Evolutionary conservation across 2,888 invertebrate species (phyloP).

Genomic region (Masnerella sp.): DNA sequence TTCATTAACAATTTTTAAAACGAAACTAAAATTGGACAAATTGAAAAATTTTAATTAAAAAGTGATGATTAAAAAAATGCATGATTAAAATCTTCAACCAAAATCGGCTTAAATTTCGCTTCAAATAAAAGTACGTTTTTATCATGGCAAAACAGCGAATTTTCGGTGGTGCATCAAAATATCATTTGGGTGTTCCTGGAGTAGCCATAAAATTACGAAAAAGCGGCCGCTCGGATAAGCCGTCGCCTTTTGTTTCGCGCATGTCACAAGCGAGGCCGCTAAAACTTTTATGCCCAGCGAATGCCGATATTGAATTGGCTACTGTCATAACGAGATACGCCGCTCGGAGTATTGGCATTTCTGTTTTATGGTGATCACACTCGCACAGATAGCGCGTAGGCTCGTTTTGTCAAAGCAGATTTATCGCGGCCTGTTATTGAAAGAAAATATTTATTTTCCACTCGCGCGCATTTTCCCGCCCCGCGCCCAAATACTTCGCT

Average conservation of each 20-base stretch:
- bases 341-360: constrained; percentile 39
- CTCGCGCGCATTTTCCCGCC: too few relatives aligned
- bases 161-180: too few relatives aligned
- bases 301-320: constrained; percentile 53
- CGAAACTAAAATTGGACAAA: too few relatives aligned
- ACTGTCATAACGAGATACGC: constrained; percentile 52
- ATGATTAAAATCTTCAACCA: too few relatives aligned
- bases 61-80: too few relatives aligned
- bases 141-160: too few relatives aligned
- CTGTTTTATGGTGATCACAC: constrained; percentile 55
- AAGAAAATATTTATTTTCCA: constrained; percentile 54
- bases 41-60: too few relatives aligned
- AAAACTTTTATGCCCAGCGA: constrained; percentile 37
- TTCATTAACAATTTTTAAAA: too few relatives aligned
- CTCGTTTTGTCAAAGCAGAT: constrained; percentile 54
- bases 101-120: too few relatives aligned
- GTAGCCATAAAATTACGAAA: constrained; percentile 33
- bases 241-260: constrained; percentile 30
- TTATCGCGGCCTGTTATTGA: constrained; percentile 52
- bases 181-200: too few relatives aligned
- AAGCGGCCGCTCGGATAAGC: constrained; percentile 23
- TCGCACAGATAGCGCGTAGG: constrained; percentile 40
- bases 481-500: too few relatives aligned
- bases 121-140: too few relatives aligned
- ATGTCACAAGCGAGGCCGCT: constrained; percentile 13